A percentile compares a stretch with the other conserved stretches of the same genome.
Evolutionary conservation across 2,113 vertebrate genomes (phyloP).

Genomic region (Chionis minor): DNA sequence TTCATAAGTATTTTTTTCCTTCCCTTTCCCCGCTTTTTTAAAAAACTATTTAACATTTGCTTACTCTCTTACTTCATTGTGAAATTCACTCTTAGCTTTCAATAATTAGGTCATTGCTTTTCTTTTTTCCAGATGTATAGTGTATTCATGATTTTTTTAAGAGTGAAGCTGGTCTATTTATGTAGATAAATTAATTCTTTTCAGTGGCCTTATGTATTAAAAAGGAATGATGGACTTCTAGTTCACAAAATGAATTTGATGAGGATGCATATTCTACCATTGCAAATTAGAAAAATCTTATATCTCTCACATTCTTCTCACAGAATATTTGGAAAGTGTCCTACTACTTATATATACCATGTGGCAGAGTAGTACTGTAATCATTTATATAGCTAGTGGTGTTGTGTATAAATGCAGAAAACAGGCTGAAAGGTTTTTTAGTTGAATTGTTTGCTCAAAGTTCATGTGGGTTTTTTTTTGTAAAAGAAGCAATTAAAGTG

Average conservation of each 20-base stretch:
- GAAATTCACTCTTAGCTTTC: not conserved
- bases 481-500: not conserved
- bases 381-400: not conserved
- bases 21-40: rapidly evolving
- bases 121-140: not conserved
- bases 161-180: not conserved
- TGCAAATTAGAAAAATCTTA: not conserved
- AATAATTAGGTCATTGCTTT: not conserved
- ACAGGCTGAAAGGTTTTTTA: not conserved
- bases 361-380: not conserved
- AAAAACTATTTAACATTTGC: not conserved
- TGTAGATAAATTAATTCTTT: not conserved
- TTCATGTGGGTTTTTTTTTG: not conserved
- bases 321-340: not conserved
- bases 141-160: not conserved
- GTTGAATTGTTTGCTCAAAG: not conserved
- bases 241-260: not conserved
- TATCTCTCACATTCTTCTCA: not conserved
- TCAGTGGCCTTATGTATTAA: not conserved
- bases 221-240: not conserved
- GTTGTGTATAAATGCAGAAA: not conserved
- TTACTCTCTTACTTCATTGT: not conserved
- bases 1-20: not conserved
- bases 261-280: not conserved
- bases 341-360: not conserved